phyloP scores from a whole-genome alignment of 2,888 invertebrate genomes.

The Aspidiotus destructor region DNA sequence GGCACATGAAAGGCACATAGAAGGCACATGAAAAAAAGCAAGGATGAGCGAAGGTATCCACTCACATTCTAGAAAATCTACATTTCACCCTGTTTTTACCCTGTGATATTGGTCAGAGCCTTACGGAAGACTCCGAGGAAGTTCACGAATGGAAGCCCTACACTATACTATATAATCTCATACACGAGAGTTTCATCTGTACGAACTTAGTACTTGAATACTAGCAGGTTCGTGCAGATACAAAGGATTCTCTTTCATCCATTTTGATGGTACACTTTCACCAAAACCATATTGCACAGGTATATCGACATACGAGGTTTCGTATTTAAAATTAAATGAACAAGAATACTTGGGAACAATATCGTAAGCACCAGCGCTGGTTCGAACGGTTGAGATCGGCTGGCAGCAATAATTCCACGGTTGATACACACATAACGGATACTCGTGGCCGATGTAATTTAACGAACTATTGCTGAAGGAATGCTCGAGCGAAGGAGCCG shows the following conservation, averaged over 20 bases:
- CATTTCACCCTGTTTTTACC: conserved; percentile 26
- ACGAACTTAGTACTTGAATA: conserved; percentile 23
- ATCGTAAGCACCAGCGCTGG: background rate
- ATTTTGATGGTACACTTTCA: conserved; percentile 26
- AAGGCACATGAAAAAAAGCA: conserved; percentile 21
- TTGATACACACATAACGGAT: conserved; percentile 23
- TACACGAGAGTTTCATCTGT: background rate
- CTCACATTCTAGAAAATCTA: conserved; percentile 16
- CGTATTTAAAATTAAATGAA: conserved; percentile 22
- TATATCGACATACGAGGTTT: conserved; percentile 30
- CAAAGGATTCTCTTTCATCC: conserved; percentile 27
- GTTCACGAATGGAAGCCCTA: too few relatives aligned
- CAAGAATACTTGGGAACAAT: conserved; percentile 16
- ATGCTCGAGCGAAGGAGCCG: conserved; percentile 14
- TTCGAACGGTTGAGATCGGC: conserved; percentile 14
- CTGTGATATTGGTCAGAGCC: conserved; percentile 3
- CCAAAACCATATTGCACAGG: conserved; percentile 32
- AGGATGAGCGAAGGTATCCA: conserved; percentile 13
- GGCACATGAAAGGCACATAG: conserved; percentile 25
- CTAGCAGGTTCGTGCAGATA: conserved; percentile 25
- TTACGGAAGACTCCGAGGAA: too few relatives aligned
- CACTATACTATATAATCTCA: too few relatives aligned
- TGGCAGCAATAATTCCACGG: conserved; percentile 31
- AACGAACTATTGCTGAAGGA: conserved; percentile 20
- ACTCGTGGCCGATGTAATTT: conserved; percentile 18